Base-by-base conservation (phyloP, 1,140 invertebrate species). In the Neocloeon triangulifer region DNA sequence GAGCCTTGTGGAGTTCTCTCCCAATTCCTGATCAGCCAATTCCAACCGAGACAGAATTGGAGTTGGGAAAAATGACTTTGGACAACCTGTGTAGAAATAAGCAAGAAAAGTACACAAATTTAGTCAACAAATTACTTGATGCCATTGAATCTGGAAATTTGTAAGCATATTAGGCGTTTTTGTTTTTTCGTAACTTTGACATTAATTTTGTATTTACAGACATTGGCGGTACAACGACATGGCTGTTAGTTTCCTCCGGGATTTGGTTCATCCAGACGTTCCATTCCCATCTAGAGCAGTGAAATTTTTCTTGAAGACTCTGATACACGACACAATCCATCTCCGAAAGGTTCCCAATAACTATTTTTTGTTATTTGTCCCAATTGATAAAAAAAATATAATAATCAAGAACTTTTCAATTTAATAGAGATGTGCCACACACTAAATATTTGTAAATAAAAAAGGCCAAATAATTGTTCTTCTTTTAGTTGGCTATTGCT, bases 151-250 rank as follows among this genome's bases (percentile, higher is more conserved):
- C 63, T 39, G 64, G 66, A 38, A 73, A 70, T 47, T 48, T 79
- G 64, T 77, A 53, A 74, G 70, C 66, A 39, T 34, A 30, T 17
- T 33, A n/a, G n/a, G n/a, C n/a, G n/a, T n/a, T n/a, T n/a, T n/a
- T 23, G 22, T 23, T 23, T 23, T 8, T 8, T 10, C n/a, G 22
- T 21, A 8, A 30, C 36, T 26, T 27, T 14, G 10, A 13, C 34
- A 5, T 37, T 32, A 37, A 31, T 39, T 32, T 17, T 28, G 30
- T n/a, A 37, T 30, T 55, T 53, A 19, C 43, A 73, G 69, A 15
- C 76, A 84, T 49, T 86, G 82, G 82, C 58, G 78, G 14, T 73
- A 78, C 42, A 59, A 73, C 32, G 59, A 72, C 28, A 65, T 88
- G 47, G 68, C 67, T 14, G 63, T 81, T 43, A 62, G 64, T 25